Evolutionary conservation across 2,113 vertebrate species (phyloP).

Genomic region (Lutjanus erythropterus): DNA sequence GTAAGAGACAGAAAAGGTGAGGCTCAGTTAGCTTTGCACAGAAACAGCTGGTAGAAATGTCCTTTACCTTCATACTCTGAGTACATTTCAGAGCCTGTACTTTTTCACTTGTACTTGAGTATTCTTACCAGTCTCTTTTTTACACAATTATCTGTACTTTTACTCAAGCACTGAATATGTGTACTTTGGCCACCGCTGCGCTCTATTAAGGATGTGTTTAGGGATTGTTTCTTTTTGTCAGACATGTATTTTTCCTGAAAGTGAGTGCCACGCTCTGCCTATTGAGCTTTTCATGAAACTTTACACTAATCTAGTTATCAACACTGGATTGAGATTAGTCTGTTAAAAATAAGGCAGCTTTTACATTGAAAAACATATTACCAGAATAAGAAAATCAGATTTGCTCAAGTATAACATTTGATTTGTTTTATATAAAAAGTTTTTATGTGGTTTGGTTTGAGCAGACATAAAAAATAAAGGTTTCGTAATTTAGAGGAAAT

Average conservation of each 20-base stretch:
- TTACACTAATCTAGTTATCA: slow-evolving; percentile 18
- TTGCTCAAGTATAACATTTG: not conserved
- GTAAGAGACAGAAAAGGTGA: too few relatives aligned
- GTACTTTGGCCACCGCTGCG: too few relatives aligned
- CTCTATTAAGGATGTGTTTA: not conserved
- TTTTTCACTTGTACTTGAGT: too few relatives aligned
- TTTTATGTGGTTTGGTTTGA: not conserved
- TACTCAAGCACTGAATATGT: too few relatives aligned
- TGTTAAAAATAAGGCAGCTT: not conserved
- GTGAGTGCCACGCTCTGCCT: slow-evolving; percentile 1
- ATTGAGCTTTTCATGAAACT: slow-evolving; percentile 16
- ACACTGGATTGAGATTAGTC: slow-evolving; percentile 4
- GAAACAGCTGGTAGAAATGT: too few relatives aligned
- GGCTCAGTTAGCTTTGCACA: too few relatives aligned
- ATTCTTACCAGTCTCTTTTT: too few relatives aligned
- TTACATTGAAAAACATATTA: not conserved
- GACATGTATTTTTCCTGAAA: not conserved
- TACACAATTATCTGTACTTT: too few relatives aligned
- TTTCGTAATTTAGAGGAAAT: slow-evolving; percentile 7
- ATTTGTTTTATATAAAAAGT: not conserved
- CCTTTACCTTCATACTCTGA: too few relatives aligned
- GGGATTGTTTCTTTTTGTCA: not conserved
- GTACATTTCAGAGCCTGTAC: too few relatives aligned
- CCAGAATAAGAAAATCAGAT: not conserved
- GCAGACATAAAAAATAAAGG: not conserved